phyloP scores from a whole-genome alignment of 2,113 vertebrate species.

The Edolisoma coerulescens region DNA sequence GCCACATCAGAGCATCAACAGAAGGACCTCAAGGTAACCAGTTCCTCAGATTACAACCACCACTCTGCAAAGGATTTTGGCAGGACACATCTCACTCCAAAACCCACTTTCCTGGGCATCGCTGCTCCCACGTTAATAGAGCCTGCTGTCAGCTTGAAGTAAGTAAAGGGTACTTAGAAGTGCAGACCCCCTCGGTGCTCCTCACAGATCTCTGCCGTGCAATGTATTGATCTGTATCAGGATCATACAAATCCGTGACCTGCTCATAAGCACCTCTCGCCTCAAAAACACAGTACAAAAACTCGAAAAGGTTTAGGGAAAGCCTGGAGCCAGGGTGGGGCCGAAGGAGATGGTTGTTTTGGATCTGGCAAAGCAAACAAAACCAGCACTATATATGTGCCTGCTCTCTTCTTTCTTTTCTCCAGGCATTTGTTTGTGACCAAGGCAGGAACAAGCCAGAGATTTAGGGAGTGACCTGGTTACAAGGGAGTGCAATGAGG shows the following conservation, averaged over 20 bases:
- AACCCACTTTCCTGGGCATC: accelerated
- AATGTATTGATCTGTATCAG: background rate
- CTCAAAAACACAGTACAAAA: background rate
- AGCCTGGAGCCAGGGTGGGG: background rate
- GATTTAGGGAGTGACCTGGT: background rate
- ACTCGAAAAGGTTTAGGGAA: background rate
- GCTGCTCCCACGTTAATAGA: background rate
- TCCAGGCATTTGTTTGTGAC: background rate
- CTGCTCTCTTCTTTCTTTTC: background rate
- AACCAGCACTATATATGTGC: background rate
- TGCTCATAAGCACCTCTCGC: background rate
- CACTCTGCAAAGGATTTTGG: background rate
- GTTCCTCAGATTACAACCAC: background rate
- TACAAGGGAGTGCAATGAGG: background rate
- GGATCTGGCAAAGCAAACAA: background rate
- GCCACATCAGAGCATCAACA: background rate
- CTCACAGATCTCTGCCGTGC: background rate
- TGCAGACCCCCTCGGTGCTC: background rate
- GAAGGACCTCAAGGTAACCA: background rate
- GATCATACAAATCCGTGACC: background rate
- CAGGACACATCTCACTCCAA: background rate
- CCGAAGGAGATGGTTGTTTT: background rate
- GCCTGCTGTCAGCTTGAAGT: background rate
- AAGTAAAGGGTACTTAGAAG: background rate
- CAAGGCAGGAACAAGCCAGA: background rate